Percentiles rank a stretch among this genome's conserved stretches.
These are phyloP conservation scores for Caenorhabditis parvicauda DNA, from an alignment of 2,888 invertebrate genomes.

Conservation along the genomic window DNA sequence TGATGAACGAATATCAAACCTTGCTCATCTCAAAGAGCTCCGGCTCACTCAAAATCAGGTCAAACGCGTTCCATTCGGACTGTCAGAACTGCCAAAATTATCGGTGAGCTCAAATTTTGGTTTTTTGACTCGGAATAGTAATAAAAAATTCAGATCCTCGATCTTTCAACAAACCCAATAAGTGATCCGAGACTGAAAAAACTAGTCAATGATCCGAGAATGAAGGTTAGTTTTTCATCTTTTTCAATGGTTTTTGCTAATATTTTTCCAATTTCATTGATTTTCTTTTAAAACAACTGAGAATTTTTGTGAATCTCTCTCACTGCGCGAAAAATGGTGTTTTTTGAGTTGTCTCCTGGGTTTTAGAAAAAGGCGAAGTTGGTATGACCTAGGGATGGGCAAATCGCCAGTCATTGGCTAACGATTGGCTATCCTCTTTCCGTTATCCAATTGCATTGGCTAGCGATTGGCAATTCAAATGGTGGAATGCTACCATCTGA, in stretches of 20 bases:
- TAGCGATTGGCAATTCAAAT: too few relatives aligned
- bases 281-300: neutral
- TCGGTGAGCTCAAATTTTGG: conserved; percentile 4
- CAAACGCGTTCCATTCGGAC: conserved; percentile 7
- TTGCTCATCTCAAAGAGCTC: conserved; percentile 26
- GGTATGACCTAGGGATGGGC: too few relatives aligned
- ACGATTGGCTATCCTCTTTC: too few relatives aligned
- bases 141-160: conserved; percentile 17
- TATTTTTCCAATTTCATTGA: neutral
- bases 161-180: conserved; percentile 34
- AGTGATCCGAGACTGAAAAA: conserved; percentile 35
- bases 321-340: too few relatives aligned
- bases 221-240: conserved; percentile 17
- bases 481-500: too few relatives aligned
- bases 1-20: conserved; percentile 4
- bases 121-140: neutral
- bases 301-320: neutral
- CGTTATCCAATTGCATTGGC: too few relatives aligned
- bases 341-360: too few relatives aligned
- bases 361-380: too few relatives aligned
- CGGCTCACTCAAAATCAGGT: conserved; percentile 26
- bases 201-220: conserved; percentile 39
- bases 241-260: neutral
- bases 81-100: conserved; percentile 12
- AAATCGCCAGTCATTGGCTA: too few relatives aligned